Evolutionary conservation across 2,113 vertebrate species (phyloP), one percentile per base, ranked within the genome.

Genomic region (Spermophilus dauricus): DNA sequence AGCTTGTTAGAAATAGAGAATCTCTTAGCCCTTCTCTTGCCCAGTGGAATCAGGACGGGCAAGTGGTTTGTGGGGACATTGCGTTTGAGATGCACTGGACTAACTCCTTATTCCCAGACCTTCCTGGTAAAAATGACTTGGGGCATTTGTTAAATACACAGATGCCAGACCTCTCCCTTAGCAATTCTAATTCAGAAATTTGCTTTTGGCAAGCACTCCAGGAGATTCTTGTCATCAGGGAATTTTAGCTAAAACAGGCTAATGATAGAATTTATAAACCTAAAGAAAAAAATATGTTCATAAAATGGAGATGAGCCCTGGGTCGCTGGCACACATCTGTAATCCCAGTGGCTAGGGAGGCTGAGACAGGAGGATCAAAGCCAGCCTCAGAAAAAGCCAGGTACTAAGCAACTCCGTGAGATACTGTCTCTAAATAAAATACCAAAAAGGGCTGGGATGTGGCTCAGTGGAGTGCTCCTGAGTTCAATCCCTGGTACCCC

Each of bases 181-280:
- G 67, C 81, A 51, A 86, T 69, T 93, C 63, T 88, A 91, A 58
- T 39, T 90, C 26, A 72, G 96, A 86, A 58, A 58, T 42, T 58
- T 81, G 37, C 32, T 90, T 81, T 86, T 75, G 53, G 42, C 45
- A 94, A 89, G 51, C 37, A 22, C 20, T 67, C 77, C 77, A 88
- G 72, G 63, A 78, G 42, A 87, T 87, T 87, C 53, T 63, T 83
- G 20, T 45, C 16, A 45, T 65, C 6, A 67, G 78, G 30, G 82
- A 94, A 56, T 65, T 53, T 56, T 65, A 73, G 63, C 63, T n/a
- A 26, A 63, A 78, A 32, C 48, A 85, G 20, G 32, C 26, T 22
- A 63, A 34, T 42, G 9, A 48, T 72, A 39, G 14, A n/a, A 53
- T 83, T 77, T 72, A 77, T 61, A 94, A 61, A 82, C 63, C 61